These are phyloP conservation scores for Steinernema carpocapsae DNA, from an alignment of 2,888 invertebrate species.

Conservation along the genomic window DNA sequence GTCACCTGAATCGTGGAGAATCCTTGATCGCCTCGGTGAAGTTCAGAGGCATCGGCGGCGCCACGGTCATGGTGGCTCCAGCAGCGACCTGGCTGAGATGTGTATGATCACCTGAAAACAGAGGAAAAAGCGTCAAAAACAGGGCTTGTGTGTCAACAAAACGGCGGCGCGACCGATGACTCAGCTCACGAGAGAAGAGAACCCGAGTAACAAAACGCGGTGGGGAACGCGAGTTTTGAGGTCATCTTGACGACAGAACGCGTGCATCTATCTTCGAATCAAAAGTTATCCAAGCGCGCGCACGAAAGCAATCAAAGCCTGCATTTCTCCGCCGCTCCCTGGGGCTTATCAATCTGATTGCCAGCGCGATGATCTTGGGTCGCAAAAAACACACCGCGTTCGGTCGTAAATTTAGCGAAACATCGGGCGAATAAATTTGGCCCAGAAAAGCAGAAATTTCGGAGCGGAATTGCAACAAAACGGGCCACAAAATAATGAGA, in stretches of 20 bases:
- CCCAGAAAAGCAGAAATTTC: background rate
- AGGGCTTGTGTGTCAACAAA: background rate
- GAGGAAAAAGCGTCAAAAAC: background rate
- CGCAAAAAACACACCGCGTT: constrained; percentile 6
- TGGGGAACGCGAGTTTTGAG: no score
- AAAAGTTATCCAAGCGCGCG: background rate
- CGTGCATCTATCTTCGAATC: no score
- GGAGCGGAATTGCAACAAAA: background rate
- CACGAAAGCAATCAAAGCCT: constrained; percentile 22
- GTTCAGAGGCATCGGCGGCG: constrained; percentile 38
- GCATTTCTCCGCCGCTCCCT: background rate
- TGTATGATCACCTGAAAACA: constrained; percentile 12
- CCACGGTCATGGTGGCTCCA: constrained; percentile 16
- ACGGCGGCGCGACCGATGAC: constrained; percentile 22
- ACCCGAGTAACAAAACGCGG: background rate
- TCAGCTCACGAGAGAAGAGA: background rate
- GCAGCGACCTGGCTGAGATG: background rate
- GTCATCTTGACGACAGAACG: no score
- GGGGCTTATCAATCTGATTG: background rate
- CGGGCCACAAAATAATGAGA: no score
- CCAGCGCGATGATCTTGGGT: background rate
- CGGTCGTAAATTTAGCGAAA: background rate
- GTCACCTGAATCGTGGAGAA: constrained; percentile 51
- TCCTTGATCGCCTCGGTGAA: constrained; percentile 58
- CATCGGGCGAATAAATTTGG: background rate